Base-by-base conservation (phyloP, 2,797 vertebrate species). In the Lagodon rhomboides region DNA sequence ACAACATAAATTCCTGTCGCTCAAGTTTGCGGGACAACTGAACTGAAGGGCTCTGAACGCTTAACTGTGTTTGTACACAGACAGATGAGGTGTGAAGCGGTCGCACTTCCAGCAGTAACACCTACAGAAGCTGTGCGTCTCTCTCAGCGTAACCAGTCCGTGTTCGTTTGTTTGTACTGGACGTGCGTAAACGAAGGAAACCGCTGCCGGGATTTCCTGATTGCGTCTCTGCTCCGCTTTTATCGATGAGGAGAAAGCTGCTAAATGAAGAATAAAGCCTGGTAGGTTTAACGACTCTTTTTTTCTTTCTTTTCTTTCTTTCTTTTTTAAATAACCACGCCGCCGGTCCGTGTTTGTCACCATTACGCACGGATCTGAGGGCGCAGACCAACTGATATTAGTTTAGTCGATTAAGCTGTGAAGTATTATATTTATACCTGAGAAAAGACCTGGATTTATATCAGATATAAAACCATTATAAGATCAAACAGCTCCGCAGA, bases 151-250 rank as follows among this genome's bases (percentile, higher is more conserved):
- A 62, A 58, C 60, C 53, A 59, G 13, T 61, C 56, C 34, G 46
- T 22, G 1, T 67, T 34, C 47, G 12, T 68, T 22, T 62, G 55
- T 72, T 77, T 61, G 50, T 12, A 10, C 41, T 72, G 83, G 89
- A 89, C 73, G 88, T 64, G 89, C 85, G 86, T 92, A 90, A 89
- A 86, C 12, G 75, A 68, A 62, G 77, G 79, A 79, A 71, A 17
- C 41, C 3, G 67, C 72, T 47, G 79, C 63, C 15, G 60, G 84
- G 75, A 77, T 82, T 64, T 72, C 59, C 34, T 23, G 72, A 12
- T 62, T 72, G 73, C 47, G 67, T 64, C 23, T 79, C 5, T 51
- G n/a, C 49, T 60, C 16, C 2, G 9, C n/a, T 76, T 76, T 54
- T 30, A 38, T 20, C 5, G 15, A 25, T 63, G 0, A 27, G 4